These are phyloP conservation scores for Microctenopoma lineatum DNA, from an alignment of 2,797 vertebrate genomes.

Conservation along the genomic window DNA sequence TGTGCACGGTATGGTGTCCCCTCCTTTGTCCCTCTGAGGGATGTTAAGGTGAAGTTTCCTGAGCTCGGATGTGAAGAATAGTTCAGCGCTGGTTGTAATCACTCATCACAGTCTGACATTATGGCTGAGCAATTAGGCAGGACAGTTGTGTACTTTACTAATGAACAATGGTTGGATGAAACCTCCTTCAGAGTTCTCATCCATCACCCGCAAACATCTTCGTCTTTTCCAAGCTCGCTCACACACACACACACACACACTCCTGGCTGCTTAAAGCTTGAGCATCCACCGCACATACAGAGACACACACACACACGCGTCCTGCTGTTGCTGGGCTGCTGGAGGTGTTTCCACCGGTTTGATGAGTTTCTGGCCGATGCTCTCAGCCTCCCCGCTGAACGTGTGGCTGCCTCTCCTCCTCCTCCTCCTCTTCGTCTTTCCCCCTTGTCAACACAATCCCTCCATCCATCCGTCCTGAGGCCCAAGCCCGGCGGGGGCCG, in stretches of 20 bases:
- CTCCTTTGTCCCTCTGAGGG: constrained; percentile 3
- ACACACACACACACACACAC: constrained; percentile 17
- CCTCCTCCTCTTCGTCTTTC: constrained; percentile 70
- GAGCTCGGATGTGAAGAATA: constrained; percentile 40
- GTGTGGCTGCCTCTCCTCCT: constrained; percentile 73
- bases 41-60: constrained; percentile 48
- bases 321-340: constrained; percentile 73
- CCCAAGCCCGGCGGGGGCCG: constrained; percentile 64
- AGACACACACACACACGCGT: constrained; percentile 15
- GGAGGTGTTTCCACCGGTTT: constrained; percentile 77
- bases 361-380: constrained; percentile 80
- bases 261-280: constrained; percentile 20
- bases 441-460: constrained; percentile 83
- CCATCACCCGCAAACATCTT: constrained; percentile 71
- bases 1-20: constrained; percentile 2
- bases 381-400: constrained; percentile 79
- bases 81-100: constrained; percentile 58
- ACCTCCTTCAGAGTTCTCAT: constrained; percentile 67
- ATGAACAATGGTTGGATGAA: constrained; percentile 75
- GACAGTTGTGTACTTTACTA: constrained; percentile 74
- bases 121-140: constrained; percentile 73
- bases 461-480: constrained; percentile 73
- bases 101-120: constrained; percentile 66
- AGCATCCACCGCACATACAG: constrained; percentile 20
- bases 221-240: constrained; percentile 48